Evolutionary conservation across 2,888 invertebrate genomes (phyloP), one percentile per base, ranked within the genome.

Genomic region (Tenthredo distinguenda): DNA sequence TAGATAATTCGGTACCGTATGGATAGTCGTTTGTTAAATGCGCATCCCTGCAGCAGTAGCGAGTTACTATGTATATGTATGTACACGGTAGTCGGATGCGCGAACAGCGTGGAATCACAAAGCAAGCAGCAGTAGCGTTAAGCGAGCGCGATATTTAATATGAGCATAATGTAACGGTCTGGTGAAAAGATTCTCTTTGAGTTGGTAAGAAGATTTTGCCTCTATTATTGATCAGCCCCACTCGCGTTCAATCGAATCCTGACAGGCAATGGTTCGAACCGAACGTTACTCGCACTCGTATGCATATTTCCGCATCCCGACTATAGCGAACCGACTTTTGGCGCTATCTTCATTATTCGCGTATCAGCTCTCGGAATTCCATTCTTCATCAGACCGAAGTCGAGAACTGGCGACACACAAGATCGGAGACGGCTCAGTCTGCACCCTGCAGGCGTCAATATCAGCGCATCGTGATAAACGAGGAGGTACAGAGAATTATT

Each of bases 141-240:
- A 77, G 77, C 77, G 77, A 34, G 55, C 55, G 50, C 9, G 55
- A 55, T 77, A 77, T 77, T 77, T 50, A 77, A 77, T 77, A 77
- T 77, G 77, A 77, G 77, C 77, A 77, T 77, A 77, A 77, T 50
- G 77, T 77, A 77, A 77, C 77, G 55, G 47, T 55, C 77, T 31
- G 31, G 18, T 55, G 55, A 31, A 77, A 77, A 77, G 77, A 77
- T 77, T 77, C 77, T 21, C 77, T 77, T 77, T 77, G 77, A 77
- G 77, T 55, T 18, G 77, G 77, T 77, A 77, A 77, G 77, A 50
- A 77, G 77, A 77, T 77, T 77, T 77, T 55, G 77, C 77, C n/a
- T 77, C 55, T 55, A 77, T 77, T 55, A 77, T 77, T 77, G 77
- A 77, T 77, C 47, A 77, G 26, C n/a, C 6, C 4, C 9, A 55